A percentile compares a stretch with the other conserved stretches of the same genome.
These are phyloP conservation scores for Mesitornis unicolor DNA, from an alignment of 2,113 vertebrate genomes.

Conservation along the genomic window DNA sequence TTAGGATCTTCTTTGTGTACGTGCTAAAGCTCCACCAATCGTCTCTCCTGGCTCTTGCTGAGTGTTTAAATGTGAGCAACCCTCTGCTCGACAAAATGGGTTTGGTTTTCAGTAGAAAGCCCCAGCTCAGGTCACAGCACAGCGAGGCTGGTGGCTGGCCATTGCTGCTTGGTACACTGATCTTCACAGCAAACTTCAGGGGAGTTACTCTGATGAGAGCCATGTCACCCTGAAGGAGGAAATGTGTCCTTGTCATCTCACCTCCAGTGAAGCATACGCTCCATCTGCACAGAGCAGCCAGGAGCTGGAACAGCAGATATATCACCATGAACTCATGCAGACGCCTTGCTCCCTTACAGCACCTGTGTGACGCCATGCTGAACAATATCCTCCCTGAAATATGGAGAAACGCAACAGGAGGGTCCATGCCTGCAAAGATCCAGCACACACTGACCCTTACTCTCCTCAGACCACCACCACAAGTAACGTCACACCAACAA, in stretches of 20 bases:
- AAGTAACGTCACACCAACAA: neutral
- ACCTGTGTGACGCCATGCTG: fast-evolving
- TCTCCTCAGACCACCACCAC: neutral
- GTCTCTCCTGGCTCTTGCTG: neutral
- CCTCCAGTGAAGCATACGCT: neutral
- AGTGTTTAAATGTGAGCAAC: neutral
- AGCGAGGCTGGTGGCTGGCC: neutral
- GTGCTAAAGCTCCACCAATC: neutral
- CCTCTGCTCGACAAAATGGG: neutral
- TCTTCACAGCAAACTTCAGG: neutral
- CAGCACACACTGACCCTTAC: neutral
- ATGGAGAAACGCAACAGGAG: neutral
- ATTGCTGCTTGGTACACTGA: neutral
- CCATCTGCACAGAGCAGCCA: neutral
- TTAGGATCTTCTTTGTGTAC: neutral
- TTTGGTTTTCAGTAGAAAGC: neutral
- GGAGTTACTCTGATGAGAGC: neutral
- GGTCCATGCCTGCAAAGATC: neutral
- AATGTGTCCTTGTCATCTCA: neutral
- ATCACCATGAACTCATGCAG: neutral
- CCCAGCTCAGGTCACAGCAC: neutral
- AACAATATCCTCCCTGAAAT: neutral
- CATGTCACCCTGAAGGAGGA: neutral
- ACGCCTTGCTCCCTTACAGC: neutral
- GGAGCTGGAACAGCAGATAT: neutral